Evolutionary conservation across 2,113 vertebrate genomes (phyloP), one percentile per base, ranked within the genome.

Genomic region (Dissostichus mawsoni): DNA sequence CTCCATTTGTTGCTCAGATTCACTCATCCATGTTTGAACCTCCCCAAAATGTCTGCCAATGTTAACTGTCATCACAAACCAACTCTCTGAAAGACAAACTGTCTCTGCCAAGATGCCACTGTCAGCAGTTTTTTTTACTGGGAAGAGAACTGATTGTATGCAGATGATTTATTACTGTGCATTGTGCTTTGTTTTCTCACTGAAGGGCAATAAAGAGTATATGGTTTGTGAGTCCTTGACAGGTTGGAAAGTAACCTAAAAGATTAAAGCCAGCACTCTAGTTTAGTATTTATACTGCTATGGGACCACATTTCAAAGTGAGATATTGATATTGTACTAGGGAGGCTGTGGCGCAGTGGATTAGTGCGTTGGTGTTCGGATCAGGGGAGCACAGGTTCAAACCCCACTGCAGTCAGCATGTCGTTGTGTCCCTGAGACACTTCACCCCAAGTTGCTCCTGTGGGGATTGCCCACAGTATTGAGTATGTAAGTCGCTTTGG

Each of bases 61-160:
- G 16, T 57, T 57, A 50, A 80, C 83, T 86, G 78, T 86, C 85
- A 84, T 78, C 90, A 68, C 83, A 80, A 17, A 36, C 14, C 64
- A 10, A 47, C 51, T 64, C 16, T 13, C 6, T 73, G 69, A 74
- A 1, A 84, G 76, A 75, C 52, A 58, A 66, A 50, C 20, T 36
- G 69, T 67, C 69, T 85, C 29, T 9, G 53, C 14, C 52, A 56
- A 58, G 66, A 80, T 45, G 50, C 14, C 73, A 33, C 47, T 56
- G 84, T 91, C 91, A 87, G 87, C 91, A 76, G 50, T 81, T 90
- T 82, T 72, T 59, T 8, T 50, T 7, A 41, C 36, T 10, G 50
- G 57, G 66, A 63, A 16, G 76, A 10, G 36, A 57, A 18, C 74
- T 67, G 69, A 75, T 78, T 85, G 66, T 70, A 67, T 62, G 33